phyloP scores from a whole-genome alignment of 1,140 invertebrate genomes.

The Listronotus oregonensis region DNA sequence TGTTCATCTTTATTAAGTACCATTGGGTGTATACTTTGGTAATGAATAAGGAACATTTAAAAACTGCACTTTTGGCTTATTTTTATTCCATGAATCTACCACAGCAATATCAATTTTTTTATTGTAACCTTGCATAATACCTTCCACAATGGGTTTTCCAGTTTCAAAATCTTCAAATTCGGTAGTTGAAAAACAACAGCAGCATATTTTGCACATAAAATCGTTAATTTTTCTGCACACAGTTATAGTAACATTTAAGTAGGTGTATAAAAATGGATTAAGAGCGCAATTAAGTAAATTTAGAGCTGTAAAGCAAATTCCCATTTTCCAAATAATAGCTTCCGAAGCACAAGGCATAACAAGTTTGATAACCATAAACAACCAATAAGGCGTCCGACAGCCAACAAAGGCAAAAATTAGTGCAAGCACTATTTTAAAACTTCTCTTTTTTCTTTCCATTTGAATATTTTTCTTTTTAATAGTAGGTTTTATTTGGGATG shows the following conservation, averaged over 20 bases:
- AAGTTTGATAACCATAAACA: conserved; percentile 58
- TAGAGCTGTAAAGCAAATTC: conserved; percentile 57
- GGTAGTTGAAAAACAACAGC: conserved; percentile 47
- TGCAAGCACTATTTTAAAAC: conserved; percentile 60
- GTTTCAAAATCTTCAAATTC: conserved; percentile 52
- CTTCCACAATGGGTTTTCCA: conserved; percentile 44
- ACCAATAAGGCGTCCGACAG: conserved; percentile 61
- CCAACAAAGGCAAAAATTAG: conserved; percentile 60
- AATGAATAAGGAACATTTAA: conserved; percentile 2
- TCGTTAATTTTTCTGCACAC: conserved; percentile 36
- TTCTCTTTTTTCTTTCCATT: conserved; percentile 58
- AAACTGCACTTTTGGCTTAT: conserved; percentile 8
- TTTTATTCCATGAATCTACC: neutral
- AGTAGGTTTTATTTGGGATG: conserved; percentile 10
- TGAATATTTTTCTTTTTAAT: conserved; percentile 41
- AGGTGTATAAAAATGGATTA: conserved; percentile 64
- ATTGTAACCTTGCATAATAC: conserved; percentile 7
- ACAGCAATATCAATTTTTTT: conserved; percentile 16
- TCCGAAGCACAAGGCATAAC: conserved; percentile 23
- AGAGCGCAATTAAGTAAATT: conserved; percentile 59
- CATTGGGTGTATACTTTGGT: conserved; percentile 12
- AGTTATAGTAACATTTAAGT: conserved; percentile 59
- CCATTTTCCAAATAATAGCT: conserved; percentile 56
- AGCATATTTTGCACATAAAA: conserved; percentile 46
- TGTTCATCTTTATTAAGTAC: neutral